Percentiles rank a stretch among this genome's conserved stretches.
phyloP scores from a whole-genome alignment of 2,888 invertebrate genomes.

The Lasiommata megera region DNA sequence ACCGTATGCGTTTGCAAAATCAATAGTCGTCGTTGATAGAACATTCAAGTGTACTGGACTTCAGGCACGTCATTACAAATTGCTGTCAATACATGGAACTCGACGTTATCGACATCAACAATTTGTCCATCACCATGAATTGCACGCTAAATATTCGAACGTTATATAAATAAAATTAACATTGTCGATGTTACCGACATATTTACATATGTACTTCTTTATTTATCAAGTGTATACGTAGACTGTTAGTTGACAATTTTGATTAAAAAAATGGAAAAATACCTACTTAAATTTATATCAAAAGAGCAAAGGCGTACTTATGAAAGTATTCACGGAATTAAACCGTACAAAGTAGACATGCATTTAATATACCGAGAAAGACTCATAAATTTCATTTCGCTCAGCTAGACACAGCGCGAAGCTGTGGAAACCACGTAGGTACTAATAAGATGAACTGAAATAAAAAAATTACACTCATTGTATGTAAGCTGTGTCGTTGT shows the following conservation, averaged over 20 bases:
- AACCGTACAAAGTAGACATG: neutral
- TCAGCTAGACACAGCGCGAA: slow-evolving; percentile 15
- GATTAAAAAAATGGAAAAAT: no score
- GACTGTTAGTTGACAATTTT: no score
- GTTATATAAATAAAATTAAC: neutral
- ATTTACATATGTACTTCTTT: no score
- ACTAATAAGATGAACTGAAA: slow-evolving; percentile 15
- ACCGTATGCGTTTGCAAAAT: neutral
- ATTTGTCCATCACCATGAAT: slow-evolving; percentile 1
- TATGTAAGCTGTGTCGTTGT: no score
- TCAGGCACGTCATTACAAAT: slow-evolving; percentile 28
- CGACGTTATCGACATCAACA: slow-evolving; percentile 8
- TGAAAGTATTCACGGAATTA: slow-evolving; percentile 1
- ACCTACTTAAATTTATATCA: no score
- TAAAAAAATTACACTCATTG: neutral
- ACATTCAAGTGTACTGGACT: slow-evolving; percentile 9
- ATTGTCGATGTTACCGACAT: no score
- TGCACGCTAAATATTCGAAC: neutral
- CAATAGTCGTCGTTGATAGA: neutral
- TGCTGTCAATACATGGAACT: slow-evolving; percentile 43
- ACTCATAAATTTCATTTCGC: slow-evolving; percentile 12
- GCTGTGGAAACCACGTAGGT: slow-evolving; percentile 22
- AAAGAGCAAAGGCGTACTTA: neutral
- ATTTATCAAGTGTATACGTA: no score
- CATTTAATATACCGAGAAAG: slow-evolving; percentile 9